These are phyloP conservation scores for Ictalurus punctatus DNA, from an alignment of 2,113 vertebrate genomes.

Conservation along the genomic window DNA sequence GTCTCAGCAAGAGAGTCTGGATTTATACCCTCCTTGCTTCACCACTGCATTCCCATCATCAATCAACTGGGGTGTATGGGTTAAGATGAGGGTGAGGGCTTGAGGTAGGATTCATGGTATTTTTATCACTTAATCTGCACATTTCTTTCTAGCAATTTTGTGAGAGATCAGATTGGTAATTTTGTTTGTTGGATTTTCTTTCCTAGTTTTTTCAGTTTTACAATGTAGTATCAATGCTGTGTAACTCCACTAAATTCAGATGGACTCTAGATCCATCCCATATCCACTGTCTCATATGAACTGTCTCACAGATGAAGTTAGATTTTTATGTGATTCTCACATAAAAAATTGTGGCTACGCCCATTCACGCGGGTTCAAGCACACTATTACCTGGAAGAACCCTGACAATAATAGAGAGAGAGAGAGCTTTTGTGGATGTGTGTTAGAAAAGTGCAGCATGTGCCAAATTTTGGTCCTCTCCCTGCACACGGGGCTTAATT, in stretches of 20 bases:
- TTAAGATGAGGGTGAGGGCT: not conserved
- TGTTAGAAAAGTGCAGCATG: slow-evolving; percentile 10
- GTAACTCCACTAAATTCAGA: not conserved
- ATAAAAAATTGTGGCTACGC: not conserved
- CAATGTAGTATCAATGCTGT: not conserved
- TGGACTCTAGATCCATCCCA: not conserved
- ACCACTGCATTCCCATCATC: not conserved
- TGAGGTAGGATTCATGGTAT: not conserved
- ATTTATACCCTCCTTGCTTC: not conserved
- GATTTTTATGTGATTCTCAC: not conserved
- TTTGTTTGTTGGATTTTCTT: not conserved
- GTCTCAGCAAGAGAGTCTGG: not conserved
- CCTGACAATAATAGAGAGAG: not conserved
- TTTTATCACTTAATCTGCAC: not conserved
- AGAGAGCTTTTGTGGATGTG: slow-evolving; percentile 29
- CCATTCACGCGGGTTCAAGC: not conserved
- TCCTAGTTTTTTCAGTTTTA: not conserved
- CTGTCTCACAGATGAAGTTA: not conserved
- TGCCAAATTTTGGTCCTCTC: slow-evolving; percentile 10
- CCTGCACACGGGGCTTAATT: not conserved
- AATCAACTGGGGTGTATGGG: not conserved
- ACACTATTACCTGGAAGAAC: slow-evolving; percentile 10
- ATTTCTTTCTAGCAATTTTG: not conserved
- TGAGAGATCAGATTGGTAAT: not conserved
- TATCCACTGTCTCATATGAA: not conserved